Conservation (phyloP, 2,113 vertebrate genomes). For the Orientallactaga bullata region DNA sequence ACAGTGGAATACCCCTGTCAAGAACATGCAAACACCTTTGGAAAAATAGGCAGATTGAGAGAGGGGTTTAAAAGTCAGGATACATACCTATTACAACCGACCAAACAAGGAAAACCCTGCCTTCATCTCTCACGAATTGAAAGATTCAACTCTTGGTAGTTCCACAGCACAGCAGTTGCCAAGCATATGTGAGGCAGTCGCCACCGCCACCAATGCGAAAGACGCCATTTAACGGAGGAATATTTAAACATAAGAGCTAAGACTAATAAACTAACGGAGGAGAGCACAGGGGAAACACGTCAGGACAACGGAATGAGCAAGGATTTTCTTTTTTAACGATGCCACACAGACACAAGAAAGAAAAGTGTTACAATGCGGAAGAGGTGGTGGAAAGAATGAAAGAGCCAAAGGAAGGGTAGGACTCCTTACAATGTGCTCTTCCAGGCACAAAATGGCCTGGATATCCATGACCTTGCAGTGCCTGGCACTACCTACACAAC, state of each 20-base stretch:
- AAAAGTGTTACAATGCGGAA: neutral
- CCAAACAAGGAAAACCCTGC: neutral
- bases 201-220: neutral
- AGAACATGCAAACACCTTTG: neutral
- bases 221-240: neutral
- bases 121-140: neutral
- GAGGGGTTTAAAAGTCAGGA: slow-evolving; percentile 24
- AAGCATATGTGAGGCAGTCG: neutral
- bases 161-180: neutral
- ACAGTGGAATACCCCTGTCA: neutral
- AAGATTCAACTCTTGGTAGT: neutral
- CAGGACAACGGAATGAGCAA: neutral
- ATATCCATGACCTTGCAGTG: too few species aligned
- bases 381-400: too few species aligned
- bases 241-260: neutral
- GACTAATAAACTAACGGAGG: neutral
- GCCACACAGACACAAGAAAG: neutral
- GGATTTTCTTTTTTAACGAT: neutral
- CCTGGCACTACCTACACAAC: too few species aligned
- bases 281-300: neutral
- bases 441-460: too few species aligned
- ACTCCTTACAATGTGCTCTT: too few species aligned
- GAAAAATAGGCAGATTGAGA: slow-evolving; percentile 1
- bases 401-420: too few species aligned
- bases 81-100: neutral